These are phyloP conservation scores for Trissolcus basalis DNA, from an alignment of 1,140 invertebrate species.

Conservation along the genomic window DNA sequence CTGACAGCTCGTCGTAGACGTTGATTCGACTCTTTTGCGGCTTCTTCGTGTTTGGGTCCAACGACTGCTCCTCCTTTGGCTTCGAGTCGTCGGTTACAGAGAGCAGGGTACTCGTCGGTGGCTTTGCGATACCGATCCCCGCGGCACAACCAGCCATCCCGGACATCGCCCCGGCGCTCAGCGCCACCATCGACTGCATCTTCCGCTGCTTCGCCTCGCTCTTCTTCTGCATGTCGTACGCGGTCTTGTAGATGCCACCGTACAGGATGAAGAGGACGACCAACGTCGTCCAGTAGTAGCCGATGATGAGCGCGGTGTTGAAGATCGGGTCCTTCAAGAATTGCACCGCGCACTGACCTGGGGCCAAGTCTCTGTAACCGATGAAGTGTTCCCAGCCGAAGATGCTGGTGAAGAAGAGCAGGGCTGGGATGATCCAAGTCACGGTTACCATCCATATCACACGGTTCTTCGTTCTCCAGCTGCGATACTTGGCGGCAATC, in stretches of 20 bases:
- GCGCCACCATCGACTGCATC: conserved; percentile 94
- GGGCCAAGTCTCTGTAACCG: conserved; percentile 90
- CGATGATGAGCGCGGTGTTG: conserved; percentile 97
- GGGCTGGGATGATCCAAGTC: conserved; percentile 97
- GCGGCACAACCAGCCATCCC: conserved; percentile 92
- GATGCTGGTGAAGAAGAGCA: conserved; percentile 98
- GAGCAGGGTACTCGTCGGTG: conserved; percentile 82
- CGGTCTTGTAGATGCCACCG: conserved; percentile 98
- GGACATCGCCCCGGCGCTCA: conserved; percentile 90
- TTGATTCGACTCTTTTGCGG: conserved; percentile 73
- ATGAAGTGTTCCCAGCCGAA: conserved; percentile 99
- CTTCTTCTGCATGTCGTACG: conserved; percentile 98
- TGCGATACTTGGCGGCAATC: conserved; percentile 97
- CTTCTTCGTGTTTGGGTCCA: conserved; percentile 34
- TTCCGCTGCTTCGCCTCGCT: conserved; percentile 96
- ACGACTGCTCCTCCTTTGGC: conserved; percentile 42
- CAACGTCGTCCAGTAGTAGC: conserved; percentile 98
- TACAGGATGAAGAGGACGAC: conserved; percentile 96
- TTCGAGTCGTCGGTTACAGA: conserved; percentile 82
- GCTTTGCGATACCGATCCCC: conserved; percentile 88
- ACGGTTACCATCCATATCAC: conserved; percentile 96
- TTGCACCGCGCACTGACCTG: conserved; percentile 96
- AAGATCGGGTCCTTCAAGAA: conserved; percentile 98
- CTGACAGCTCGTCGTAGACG: conserved; percentile 66
- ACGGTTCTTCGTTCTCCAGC: conserved; percentile 96